phyloP scores from a whole-genome alignment of 2,888 invertebrate genomes.

The Pollenia labialis region DNA sequence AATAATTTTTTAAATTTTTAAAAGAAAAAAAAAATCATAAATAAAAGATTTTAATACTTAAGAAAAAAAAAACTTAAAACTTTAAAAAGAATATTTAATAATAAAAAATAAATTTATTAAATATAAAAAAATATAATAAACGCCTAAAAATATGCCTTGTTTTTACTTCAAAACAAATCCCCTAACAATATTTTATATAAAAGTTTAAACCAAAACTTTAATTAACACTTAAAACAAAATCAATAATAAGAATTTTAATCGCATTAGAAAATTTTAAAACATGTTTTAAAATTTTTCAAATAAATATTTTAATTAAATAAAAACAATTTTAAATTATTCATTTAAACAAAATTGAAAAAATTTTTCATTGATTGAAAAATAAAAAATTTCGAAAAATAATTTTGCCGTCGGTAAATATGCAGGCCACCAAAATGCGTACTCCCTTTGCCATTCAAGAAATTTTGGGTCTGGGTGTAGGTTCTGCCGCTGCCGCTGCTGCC shows the following conservation, averaged over 20 bases:
- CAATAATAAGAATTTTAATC: neutral
- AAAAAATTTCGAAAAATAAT: neutral
- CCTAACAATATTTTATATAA: conserved; percentile 10
- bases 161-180: conserved; percentile 34
- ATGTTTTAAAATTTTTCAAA: too few relatives aligned
- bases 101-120: neutral
- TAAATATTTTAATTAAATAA: neutral
- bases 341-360: conserved; percentile 1
- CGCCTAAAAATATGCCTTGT: conserved; percentile 60
- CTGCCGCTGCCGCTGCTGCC: conserved; percentile 76
- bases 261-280: too few relatives aligned
- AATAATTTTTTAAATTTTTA: neutral
- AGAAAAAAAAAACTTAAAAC: neutral
- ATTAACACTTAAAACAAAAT: neutral
- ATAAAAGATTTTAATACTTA: neutral
- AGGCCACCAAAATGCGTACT: conserved; percentile 84
- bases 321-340: neutral
- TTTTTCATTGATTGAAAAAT: neutral
- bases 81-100: neutral
- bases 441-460: conserved; percentile 84
- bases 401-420: conserved; percentile 79
- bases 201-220: neutral
- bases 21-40: neutral
- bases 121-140: conserved; percentile 25
- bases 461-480: conserved; percentile 82